phyloP scores from a whole-genome alignment of 2,113 vertebrate genomes.

The Motacilla tschutschensis region DNA sequence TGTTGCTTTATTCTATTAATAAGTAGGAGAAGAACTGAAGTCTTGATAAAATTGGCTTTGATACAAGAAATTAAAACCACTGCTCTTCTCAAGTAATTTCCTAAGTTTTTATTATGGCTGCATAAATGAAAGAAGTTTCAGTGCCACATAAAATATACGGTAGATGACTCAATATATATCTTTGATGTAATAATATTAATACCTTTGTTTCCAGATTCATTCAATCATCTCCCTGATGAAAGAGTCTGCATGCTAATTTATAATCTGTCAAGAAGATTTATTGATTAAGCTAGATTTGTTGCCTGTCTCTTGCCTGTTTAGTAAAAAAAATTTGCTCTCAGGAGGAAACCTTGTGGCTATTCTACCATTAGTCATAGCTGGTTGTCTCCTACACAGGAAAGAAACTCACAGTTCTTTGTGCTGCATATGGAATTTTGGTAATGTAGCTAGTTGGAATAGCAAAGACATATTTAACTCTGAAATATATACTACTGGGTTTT shows the following conservation, averaged over 20 bases:
- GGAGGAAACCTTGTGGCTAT: background rate
- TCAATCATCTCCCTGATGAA: slow-evolving; percentile 1
- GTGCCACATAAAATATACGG: background rate
- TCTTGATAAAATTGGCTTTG: background rate
- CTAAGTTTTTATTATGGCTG: slow-evolving; percentile 1
- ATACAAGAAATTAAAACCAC: background rate
- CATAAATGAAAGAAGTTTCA: slow-evolving; percentile 1
- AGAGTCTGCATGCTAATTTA: slow-evolving; percentile 23
- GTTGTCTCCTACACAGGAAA: background rate
- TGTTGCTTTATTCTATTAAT: background rate
- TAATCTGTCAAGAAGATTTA: background rate
- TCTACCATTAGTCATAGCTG: background rate
- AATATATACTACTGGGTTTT: background rate
- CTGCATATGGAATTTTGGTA: background rate
- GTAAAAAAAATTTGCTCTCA: background rate
- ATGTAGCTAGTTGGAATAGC: background rate
- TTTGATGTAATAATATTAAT: slow-evolving; percentile 26
- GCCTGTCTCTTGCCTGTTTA: background rate
- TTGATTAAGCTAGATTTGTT: background rate
- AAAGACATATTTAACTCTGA: background rate
- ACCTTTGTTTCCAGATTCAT: slow-evolving; percentile 14
- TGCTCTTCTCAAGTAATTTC: slow-evolving; percentile 9
- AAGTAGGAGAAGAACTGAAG: background rate
- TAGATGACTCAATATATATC: background rate
- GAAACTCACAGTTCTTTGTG: background rate